These are phyloP conservation scores for Charina bottae DNA, from an alignment of 2,113 vertebrate species.

Conservation along the genomic window DNA sequence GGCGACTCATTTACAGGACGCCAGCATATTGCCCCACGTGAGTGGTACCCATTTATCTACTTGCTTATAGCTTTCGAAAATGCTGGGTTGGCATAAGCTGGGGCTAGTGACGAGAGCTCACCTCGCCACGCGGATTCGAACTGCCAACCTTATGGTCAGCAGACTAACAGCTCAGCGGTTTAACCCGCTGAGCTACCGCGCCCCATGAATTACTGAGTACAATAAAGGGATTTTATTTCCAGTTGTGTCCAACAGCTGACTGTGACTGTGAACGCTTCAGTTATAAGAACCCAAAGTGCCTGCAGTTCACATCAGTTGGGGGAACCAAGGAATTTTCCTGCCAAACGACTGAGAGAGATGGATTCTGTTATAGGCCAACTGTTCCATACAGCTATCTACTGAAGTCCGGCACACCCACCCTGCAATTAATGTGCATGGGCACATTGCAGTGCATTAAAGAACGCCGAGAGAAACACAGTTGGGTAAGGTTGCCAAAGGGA, in stretches of 20 bases:
- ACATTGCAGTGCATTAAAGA: conserved; percentile 45
- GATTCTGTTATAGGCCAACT: conserved; percentile 53
- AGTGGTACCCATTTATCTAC: too few species aligned
- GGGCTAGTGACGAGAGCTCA: too few species aligned
- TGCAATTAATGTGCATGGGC: conserved; percentile 26
- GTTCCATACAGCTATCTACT: conserved; percentile 59
- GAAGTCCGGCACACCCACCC: conserved; percentile 39
- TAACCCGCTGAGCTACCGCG: too few species aligned
- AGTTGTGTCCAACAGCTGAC: conserved; percentile 33
- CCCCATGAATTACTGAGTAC: conserved; percentile 38
- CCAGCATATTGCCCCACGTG: too few species aligned
- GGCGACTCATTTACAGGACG: too few species aligned
- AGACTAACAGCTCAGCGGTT: too few species aligned
- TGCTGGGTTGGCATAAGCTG: too few species aligned
- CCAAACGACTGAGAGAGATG: conserved; percentile 61
- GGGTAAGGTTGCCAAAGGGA: conserved; percentile 9
- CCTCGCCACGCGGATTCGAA: too few species aligned
- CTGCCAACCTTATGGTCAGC: too few species aligned
- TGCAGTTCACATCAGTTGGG: conserved; percentile 62
- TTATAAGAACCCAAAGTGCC: conserved; percentile 48
- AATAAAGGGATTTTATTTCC: conserved; percentile 32
- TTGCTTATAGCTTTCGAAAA: too few species aligned
- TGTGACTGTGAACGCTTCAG: conserved; percentile 42
- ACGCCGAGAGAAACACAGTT: conserved; percentile 15
- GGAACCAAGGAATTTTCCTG: conserved; percentile 61